A percentile compares a stretch with the other conserved stretches of the same genome.
Evolutionary conservation across 2,113 vertebrate genomes (phyloP).

Genomic region (Erpornis zantholeuca): DNA sequence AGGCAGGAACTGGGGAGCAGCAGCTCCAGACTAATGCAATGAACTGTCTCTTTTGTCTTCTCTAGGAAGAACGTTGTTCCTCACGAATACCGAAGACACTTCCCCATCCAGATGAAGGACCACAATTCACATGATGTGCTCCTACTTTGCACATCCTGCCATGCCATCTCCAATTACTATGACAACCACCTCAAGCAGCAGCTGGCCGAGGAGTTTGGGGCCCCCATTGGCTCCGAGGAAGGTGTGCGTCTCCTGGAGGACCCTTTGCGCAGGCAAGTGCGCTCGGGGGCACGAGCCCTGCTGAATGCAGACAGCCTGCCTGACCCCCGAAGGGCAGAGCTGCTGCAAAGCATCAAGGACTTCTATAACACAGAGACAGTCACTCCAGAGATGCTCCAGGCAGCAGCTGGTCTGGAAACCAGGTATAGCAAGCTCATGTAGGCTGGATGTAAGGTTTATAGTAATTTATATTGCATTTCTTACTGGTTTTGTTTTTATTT

Average conservation of each 20-base stretch:
- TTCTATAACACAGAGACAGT: conserved; percentile 72
- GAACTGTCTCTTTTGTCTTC: background rate
- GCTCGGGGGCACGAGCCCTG: conserved; percentile 89
- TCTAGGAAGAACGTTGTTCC: conserved; percentile 94
- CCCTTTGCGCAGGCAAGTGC: conserved; percentile 84
- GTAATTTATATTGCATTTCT: background rate
- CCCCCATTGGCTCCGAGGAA: conserved; percentile 91
- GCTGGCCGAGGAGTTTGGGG: conserved; percentile 85
- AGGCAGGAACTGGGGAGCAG: background rate
- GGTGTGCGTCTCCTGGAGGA: conserved; percentile 87
- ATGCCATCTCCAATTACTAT: conserved; percentile 90
- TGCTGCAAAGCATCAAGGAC: conserved; percentile 75
- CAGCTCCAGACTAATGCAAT: background rate
- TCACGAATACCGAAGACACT: conserved; percentile 93
- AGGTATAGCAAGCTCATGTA: conserved; percentile 72
- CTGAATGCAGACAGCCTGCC: conserved; percentile 85
- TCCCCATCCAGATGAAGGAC: conserved; percentile 96
- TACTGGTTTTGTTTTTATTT: background rate
- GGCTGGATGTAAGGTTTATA: background rate
- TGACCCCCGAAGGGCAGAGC: conserved; percentile 77
- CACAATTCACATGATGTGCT: conserved; percentile 97
- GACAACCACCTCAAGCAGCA: conserved; percentile 90
- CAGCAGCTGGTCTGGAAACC: conserved; percentile 86
- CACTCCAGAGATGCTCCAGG: conserved; percentile 78
- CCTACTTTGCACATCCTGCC: conserved; percentile 93